Evolutionary conservation across 2,113 vertebrate species (phyloP).

Genomic region (Megaceryle maxima): DNA sequence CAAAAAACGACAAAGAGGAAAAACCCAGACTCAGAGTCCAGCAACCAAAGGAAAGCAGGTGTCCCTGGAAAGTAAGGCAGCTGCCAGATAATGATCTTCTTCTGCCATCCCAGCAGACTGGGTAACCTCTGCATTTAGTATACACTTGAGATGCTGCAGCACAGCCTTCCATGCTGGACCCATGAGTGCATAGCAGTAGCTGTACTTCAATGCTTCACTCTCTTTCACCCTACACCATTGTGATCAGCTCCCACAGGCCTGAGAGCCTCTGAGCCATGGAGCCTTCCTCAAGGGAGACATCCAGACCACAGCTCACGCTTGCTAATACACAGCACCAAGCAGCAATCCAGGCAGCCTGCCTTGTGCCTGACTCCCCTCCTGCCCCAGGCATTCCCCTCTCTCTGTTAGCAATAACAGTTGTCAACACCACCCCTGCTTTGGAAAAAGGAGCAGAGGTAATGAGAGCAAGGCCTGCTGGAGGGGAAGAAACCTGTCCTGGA

Average conservation of each 20-base stretch:
- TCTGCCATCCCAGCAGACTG: conserved; percentile 57
- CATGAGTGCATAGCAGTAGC: conserved; percentile 61
- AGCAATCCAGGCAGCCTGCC: conserved; percentile 44
- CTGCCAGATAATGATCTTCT: conserved; percentile 86
- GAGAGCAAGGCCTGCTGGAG: neutral
- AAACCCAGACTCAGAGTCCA: conserved; percentile 74
- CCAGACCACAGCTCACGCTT: conserved; percentile 37
- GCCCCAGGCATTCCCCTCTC: neutral
- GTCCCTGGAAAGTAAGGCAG: conserved; percentile 74
- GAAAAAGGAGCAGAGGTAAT: neutral
- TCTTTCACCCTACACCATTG: conserved; percentile 27
- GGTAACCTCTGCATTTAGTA: conserved; percentile 59
- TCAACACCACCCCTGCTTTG: neutral
- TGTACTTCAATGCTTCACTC: conserved; percentile 65
- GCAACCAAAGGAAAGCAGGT: conserved; percentile 81
- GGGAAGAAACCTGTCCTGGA: neutral
- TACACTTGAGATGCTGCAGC: conserved; percentile 74
- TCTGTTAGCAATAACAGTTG: conserved; percentile 24
- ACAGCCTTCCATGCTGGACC: conserved; percentile 75
- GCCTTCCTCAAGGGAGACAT: conserved; percentile 22
- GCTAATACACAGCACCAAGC: conserved; percentile 43
- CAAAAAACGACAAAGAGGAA: conserved; percentile 79
- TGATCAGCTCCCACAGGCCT: conserved; percentile 17
- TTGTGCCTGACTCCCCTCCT: conserved; percentile 1
- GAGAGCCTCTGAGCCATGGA: conserved; percentile 41